Evolutionary conservation across 2,797 vertebrate species (phyloP).

Genomic region (Clarias fuscus): DNA sequence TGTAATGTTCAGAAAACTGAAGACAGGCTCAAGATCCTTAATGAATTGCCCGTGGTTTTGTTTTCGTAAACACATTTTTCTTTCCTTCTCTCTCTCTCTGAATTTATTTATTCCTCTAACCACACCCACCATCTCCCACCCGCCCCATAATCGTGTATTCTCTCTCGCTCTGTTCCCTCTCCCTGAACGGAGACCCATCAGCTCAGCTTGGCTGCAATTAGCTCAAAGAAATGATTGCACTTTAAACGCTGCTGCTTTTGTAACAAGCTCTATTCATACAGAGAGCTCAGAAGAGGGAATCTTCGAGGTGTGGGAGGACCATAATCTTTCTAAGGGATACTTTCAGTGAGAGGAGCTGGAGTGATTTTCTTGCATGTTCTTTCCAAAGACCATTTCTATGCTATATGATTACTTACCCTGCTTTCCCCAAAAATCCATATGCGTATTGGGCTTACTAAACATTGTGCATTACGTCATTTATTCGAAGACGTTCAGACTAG

Average conservation of each 20-base stretch:
- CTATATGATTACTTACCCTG: conserved; percentile 20
- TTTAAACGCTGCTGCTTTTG: conserved; percentile 42
- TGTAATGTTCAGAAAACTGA: conserved; percentile 16
- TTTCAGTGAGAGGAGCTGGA: conserved; percentile 10
- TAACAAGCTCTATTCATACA: conserved; percentile 40
- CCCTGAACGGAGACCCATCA: conserved; percentile 33
- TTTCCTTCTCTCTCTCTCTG: conserved; percentile 9
- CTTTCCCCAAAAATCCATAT: background rate
- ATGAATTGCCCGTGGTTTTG: conserved; percentile 12
- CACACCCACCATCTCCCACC: no score
- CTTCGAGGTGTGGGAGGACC: conserved; percentile 35
- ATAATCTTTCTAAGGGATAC: conserved; percentile 22
- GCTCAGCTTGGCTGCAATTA: conserved; percentile 47
- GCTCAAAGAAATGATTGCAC: conserved; percentile 42
- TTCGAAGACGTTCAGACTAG: background rate
- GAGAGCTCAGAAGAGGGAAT: conserved; percentile 19
- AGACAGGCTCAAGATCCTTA: conserved; percentile 18
- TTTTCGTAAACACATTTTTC: conserved; percentile 23
- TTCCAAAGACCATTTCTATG: background rate
- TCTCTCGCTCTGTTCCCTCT: background rate
- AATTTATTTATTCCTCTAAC: background rate
- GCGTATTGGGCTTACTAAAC: background rate
- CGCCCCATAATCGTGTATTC: background rate
- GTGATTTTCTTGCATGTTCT: background rate
- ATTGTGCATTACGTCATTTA: background rate